Evolutionary conservation across 1,140 invertebrate genomes (phyloP), one percentile per base, ranked within the genome.

Genomic region (Drosophila malerkotliana): DNA sequence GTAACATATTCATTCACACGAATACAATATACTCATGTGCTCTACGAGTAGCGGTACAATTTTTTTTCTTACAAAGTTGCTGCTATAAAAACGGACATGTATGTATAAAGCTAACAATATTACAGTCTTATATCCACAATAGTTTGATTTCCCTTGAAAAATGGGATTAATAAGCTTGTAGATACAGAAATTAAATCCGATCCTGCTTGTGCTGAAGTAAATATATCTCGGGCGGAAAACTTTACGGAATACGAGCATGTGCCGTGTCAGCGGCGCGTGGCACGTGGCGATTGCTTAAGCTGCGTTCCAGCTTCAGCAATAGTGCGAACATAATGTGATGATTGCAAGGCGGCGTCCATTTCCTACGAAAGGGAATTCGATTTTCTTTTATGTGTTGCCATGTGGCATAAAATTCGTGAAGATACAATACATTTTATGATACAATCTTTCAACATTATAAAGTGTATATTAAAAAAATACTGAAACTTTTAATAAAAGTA

Each of bases 401-500:
- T 39, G 48, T 55, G 59, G 39, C 49, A 71, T 52, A 60, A 57
- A 24, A 56, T 63, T 51, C 3, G 30, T 51, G 18, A 48, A 45
- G 54, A 56, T 55, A 41, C 49, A 34, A 49, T 21, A 34, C 41
- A 56, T 45, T 64, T 54, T 45, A 54, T 59, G 78, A 81, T 81
- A 26, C 75, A 83, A 83, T 83, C 79, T 69, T 14, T n/a, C 69
- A 52, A 78, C 75, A 87, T 87, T 82, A 81, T 81, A 77, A 74
- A 14, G 18, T 47, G 18, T 55, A 52, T 51, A 55, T 34, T 21
- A 61, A 44, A 64, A 58, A 61, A 47, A 21, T 45, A 21, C 12
- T 47, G 2, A 10, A 47, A 24, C 8, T 10, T 44, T 15, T 44
- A 44, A 15, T 47, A 47, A 47, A 47, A 47, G 14, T 18, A 10